Evolutionary conservation across 2,113 vertebrate species (phyloP).

Genomic region (Ursus arctos): DNA sequence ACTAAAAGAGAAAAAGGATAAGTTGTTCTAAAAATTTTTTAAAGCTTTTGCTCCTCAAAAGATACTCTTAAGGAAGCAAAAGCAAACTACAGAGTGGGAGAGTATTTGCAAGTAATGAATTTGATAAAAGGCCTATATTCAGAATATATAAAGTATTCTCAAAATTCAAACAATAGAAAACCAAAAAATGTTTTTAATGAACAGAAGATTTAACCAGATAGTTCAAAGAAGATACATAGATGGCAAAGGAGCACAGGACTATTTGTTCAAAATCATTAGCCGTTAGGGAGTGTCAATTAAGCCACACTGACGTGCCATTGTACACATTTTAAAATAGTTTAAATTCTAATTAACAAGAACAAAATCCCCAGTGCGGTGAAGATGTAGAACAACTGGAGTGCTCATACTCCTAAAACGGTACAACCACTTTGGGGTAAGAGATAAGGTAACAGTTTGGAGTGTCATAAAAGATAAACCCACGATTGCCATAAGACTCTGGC

Average conservation of each 20-base stretch:
- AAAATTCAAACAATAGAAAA: neutral
- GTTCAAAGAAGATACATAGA: neutral
- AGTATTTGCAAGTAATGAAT: neutral
- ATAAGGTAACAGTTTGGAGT: neutral
- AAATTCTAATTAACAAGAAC: neutral
- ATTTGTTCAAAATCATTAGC: neutral
- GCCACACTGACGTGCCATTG: neutral
- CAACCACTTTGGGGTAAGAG: neutral
- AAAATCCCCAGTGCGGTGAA: neutral
- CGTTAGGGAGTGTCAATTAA: neutral
- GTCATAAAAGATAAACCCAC: neutral
- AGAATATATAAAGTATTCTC: neutral
- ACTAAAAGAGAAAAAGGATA: neutral
- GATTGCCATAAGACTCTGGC: neutral
- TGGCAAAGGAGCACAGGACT: neutral
- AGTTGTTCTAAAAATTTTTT: neutral
- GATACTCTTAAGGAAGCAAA: neutral
- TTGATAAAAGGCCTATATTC: neutral
- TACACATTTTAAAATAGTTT: neutral
- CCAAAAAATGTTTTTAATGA: neutral
- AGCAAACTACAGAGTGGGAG: neutral
- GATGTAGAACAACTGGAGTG: neutral
- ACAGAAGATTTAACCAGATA: neutral
- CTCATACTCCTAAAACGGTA: neutral
- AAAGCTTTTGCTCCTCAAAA: neutral